Conservation (phyloP, 2,113 vertebrate species). For the Xenus cinereus region DNA sequence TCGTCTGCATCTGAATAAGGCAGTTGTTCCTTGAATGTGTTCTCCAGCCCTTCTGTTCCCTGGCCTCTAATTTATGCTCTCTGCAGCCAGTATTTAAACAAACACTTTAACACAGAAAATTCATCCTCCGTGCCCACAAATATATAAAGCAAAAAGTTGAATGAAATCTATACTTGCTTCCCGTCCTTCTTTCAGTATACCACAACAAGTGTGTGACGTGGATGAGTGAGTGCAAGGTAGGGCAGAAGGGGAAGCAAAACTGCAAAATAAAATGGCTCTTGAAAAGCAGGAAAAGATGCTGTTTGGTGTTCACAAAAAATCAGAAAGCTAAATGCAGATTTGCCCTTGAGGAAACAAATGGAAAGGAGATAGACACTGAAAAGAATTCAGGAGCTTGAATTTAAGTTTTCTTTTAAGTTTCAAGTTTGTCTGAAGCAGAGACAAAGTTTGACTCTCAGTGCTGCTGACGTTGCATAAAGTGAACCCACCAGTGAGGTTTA, state of each 20-base stretch:
- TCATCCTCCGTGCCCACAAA: not conserved
- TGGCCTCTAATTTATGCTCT: not conserved
- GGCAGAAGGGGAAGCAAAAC: not conserved
- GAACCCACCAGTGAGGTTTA: conserved; percentile 42
- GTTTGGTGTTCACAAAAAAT: not conserved
- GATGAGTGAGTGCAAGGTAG: not conserved
- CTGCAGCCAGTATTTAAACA: not conserved
- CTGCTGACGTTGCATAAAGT: conserved; percentile 50
- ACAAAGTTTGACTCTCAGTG: conserved; percentile 44
- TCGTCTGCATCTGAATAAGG: not conserved
- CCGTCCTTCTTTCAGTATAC: not conserved
- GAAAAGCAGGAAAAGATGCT: not conserved
- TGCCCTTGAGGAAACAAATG: not conserved
- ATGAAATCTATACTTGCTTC: not conserved
- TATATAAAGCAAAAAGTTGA: not conserved
- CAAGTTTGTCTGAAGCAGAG: not conserved
- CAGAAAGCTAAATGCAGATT: not conserved
- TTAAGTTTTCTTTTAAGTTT: conserved; percentile 25
- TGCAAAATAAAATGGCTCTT: not conserved
- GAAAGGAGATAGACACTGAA: not conserved
- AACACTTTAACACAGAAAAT: not conserved
- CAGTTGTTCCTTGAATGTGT: not conserved
- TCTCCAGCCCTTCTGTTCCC: not conserved
- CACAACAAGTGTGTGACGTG: fast-evolving
- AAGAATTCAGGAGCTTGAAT: not conserved